Conservation (phyloP, 2,113 vertebrate genomes). For the Vireo altiloquus region DNA sequence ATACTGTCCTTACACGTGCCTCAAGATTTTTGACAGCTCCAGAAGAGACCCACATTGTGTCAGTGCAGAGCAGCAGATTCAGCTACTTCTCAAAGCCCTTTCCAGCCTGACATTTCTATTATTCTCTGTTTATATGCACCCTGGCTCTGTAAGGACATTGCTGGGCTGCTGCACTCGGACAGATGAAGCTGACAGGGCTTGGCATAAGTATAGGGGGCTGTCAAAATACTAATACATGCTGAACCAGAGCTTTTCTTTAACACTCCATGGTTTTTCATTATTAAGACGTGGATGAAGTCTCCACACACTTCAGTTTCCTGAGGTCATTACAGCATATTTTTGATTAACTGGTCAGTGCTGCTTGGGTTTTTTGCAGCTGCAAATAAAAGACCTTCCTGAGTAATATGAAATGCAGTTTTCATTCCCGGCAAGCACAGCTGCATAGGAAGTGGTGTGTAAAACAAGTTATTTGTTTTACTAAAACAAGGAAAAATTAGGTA, state of each 20-base stretch:
- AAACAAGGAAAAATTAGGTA: neutral
- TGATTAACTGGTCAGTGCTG: neutral
- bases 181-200: neutral
- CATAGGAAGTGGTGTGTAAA: neutral
- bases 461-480: neutral
- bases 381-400: neutral
- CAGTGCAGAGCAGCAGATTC: neutral
- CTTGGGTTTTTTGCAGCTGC: neutral
- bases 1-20: neutral
- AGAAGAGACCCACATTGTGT: neutral
- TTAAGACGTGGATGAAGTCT: neutral
- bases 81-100: neutral
- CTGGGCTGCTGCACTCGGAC: neutral
- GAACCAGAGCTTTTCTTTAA: neutral
- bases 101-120: neutral
- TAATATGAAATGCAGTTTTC: neutral
- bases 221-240: neutral
- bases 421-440: neutral
- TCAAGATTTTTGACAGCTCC: neutral
- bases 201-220: neutral
- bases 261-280: neutral
- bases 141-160: neutral
- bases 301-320: neutral
- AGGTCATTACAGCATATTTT: neutral
- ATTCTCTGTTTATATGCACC: neutral